A percentile compares a stretch with the other conserved stretches of the same genome.
Conservation (phyloP, 1,140 invertebrate species). For the Caerostris extrusa region DNA sequence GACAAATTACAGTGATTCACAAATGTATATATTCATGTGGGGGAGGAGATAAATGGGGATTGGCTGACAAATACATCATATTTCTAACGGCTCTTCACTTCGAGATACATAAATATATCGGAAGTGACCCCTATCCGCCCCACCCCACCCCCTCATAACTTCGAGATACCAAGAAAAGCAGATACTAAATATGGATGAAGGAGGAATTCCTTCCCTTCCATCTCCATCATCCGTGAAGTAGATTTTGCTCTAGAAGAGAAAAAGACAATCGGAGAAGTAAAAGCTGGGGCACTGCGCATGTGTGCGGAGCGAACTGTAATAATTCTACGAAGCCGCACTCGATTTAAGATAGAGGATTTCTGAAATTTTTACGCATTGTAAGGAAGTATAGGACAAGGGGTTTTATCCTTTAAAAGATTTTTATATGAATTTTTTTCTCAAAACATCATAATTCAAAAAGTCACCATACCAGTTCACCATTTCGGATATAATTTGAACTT, state of each 20-base stretch:
- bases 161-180: constrained; percentile 1
- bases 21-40: constrained; percentile 17
- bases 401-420: no score
- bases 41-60: constrained; percentile 19
- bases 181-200: constrained; percentile 64
- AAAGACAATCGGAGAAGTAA: background rate
- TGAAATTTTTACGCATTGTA: no score
- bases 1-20: background rate
- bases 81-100: constrained; percentile 26
- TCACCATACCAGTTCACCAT: no score
- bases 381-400: no score
- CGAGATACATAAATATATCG: constrained; percentile 43
- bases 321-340: no score
- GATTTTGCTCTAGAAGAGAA: background rate
- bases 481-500: no score
- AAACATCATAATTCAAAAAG: no score
- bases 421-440: no score
- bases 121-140: background rate
- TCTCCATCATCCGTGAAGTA: background rate
- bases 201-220: background rate
- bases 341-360: no score
- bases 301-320: no score
- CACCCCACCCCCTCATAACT: background rate
- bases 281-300: background rate
- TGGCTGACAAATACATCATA: constrained; percentile 62